Conservation (phyloP, 2,888 invertebrate genomes). For the Trypoxylon attenuatum region DNA sequence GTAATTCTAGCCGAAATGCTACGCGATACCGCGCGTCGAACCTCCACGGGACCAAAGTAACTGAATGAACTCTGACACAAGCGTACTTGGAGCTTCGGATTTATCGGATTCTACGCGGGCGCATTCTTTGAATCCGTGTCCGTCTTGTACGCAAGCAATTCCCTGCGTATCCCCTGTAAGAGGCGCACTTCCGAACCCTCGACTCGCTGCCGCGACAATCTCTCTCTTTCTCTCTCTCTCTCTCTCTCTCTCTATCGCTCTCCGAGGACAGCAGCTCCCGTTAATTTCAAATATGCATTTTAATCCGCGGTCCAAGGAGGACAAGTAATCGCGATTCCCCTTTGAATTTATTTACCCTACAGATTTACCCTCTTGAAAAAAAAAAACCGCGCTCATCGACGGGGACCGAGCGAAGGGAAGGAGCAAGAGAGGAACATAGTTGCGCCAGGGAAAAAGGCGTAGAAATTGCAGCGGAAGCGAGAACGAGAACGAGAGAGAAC, state of each 20-base stretch:
- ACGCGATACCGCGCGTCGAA: background rate
- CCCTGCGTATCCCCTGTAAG: background rate
- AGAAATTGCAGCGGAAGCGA: background rate
- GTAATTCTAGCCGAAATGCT: background rate
- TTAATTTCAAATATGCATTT: conserved; percentile 7
- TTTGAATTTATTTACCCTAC: conserved; percentile 39
- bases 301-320: background rate
- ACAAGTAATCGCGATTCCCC: conserved; percentile 29
- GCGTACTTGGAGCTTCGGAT: no score
- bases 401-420: background rate
- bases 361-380: conserved; percentile 23
- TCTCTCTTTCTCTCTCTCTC: background rate
- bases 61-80: no score
- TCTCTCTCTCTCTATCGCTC: background rate
- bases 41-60: no score
- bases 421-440: background rate
- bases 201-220: background rate
- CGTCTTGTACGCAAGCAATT: background rate
- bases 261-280: background rate
- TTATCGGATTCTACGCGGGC: no score
- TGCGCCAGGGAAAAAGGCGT: background rate
- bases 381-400: conserved; percentile 18
- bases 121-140: background rate
- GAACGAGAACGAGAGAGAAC: background rate
- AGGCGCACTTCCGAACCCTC: conserved; percentile 1